Percentiles rank a stretch among this genome's conserved stretches.
Evolutionary conservation across 2,888 invertebrate species (phyloP).

Genomic region (Hypercompe scribonia): DNA sequence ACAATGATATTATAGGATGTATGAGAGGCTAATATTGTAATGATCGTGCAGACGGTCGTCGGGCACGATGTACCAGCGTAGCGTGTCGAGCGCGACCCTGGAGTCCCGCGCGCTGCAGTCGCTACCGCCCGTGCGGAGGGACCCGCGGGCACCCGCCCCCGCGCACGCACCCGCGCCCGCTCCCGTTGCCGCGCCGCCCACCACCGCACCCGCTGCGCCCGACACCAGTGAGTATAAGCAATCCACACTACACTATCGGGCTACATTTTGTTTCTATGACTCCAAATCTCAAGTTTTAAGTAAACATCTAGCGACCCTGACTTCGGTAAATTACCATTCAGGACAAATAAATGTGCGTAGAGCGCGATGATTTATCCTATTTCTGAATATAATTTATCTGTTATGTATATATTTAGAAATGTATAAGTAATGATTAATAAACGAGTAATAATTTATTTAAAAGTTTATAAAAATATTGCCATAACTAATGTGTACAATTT

Average conservation of each 20-base stretch:
- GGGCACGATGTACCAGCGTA: constrained; percentile 80
- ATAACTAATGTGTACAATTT: no score
- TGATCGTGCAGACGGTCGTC: constrained; percentile 65
- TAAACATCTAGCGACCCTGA: background rate
- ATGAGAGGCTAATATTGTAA: no score
- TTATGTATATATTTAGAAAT: no score
- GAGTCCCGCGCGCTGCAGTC: constrained; percentile 78
- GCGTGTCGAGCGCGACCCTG: constrained; percentile 74
- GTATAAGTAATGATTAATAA: no score
- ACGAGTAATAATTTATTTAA: no score
- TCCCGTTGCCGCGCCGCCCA: constrained; percentile 1
- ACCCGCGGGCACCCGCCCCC: constrained; percentile 27
- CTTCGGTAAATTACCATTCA: background rate
- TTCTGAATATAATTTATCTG: no score
- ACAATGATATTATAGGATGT: no score
- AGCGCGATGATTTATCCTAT: no score
- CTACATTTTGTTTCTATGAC: no score
- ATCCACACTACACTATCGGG: background rate
- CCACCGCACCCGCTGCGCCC: background rate
- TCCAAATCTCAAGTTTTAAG: no score
- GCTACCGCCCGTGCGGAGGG: constrained; percentile 82
- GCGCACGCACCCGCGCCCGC: constrained; percentile 12
- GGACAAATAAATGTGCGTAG: no score
- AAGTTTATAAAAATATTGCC: no score
- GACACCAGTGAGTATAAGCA: constrained; percentile 9